phyloP scores from a whole-genome alignment of 1,140 invertebrate genomes.

The Homalodisca vitripennis region DNA sequence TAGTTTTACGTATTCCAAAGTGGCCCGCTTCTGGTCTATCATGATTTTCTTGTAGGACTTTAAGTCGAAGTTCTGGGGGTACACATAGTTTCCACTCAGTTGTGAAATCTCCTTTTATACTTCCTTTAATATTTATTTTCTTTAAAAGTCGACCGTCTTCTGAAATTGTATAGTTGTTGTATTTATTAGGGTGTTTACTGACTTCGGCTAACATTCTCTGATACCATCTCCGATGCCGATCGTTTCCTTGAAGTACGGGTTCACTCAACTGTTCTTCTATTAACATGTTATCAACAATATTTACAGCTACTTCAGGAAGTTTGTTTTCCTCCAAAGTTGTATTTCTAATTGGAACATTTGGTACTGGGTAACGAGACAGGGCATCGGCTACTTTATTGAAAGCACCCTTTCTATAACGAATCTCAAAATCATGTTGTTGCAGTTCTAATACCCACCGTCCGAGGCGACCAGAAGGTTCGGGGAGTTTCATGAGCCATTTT shows the following conservation, averaged over 20 bases:
- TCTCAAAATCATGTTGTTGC: constrained; percentile 40
- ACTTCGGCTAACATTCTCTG: not conserved
- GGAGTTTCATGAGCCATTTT: constrained; percentile 46
- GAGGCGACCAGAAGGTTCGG: constrained; percentile 43
- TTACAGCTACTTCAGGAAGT: not conserved
- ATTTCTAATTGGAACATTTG: not conserved
- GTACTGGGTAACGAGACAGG: constrained; percentile 2
- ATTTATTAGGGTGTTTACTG: not conserved
- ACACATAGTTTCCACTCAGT: constrained; percentile 43
- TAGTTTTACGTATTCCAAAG: constrained; percentile 42
- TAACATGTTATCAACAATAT: not conserved
- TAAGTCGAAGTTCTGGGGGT: constrained; percentile 30
- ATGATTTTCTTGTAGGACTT: constrained; percentile 40
- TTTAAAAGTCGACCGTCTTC: not conserved
- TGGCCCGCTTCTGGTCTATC: constrained; percentile 40
- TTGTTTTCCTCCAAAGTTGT: not conserved
- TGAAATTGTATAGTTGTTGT: not conserved
- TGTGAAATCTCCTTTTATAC: not conserved
- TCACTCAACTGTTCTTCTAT: not conserved
- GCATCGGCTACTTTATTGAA: constrained; percentile 46
- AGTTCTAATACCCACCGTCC: constrained; percentile 40
- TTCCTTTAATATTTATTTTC: no score
- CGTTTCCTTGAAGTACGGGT: not conserved
- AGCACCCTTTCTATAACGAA: constrained; percentile 45
- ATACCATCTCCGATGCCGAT: constrained; percentile 4